A percentile compares a stretch with the other conserved stretches of the same genome.
These are phyloP conservation scores for Orestias chungarensis DNA, from an alignment of 2,797 vertebrate species.

Conservation along the genomic window DNA sequence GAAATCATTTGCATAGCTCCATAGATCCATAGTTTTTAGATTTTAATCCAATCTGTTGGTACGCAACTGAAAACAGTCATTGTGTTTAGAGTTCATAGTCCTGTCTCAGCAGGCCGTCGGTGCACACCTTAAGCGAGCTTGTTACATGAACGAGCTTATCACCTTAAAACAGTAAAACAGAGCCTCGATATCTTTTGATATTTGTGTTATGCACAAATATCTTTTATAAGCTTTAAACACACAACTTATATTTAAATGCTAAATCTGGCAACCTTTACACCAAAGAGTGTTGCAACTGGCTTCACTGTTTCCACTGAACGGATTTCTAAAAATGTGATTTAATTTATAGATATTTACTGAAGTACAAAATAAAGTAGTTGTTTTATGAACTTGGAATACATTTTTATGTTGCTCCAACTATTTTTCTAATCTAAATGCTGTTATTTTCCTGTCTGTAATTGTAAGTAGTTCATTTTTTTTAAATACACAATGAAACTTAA, in stretches of 20 bases:
- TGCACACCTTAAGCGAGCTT: background rate
- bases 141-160: background rate
- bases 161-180: background rate
- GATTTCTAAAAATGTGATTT: too few species aligned
- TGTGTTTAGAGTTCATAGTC: too few species aligned
- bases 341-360: background rate
- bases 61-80: too few species aligned
- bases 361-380: background rate
- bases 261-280: background rate
- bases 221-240: too few species aligned
- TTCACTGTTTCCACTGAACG: too few species aligned
- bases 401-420: background rate
- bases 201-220: too few species aligned
- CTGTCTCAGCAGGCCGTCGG: too few species aligned
- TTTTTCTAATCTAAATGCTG: background rate
- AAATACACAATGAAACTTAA: background rate
- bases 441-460: background rate
- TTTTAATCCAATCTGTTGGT: too few species aligned
- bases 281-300: background rate
- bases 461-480: background rate
- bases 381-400: too few species aligned
- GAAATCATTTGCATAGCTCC: too few species aligned
- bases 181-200: too few species aligned
- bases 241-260: background rate
- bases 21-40: too few species aligned